These are phyloP conservation scores for Leptopilina myrica DNA, from an alignment of 2,888 invertebrate genomes.

Conservation along the genomic window DNA sequence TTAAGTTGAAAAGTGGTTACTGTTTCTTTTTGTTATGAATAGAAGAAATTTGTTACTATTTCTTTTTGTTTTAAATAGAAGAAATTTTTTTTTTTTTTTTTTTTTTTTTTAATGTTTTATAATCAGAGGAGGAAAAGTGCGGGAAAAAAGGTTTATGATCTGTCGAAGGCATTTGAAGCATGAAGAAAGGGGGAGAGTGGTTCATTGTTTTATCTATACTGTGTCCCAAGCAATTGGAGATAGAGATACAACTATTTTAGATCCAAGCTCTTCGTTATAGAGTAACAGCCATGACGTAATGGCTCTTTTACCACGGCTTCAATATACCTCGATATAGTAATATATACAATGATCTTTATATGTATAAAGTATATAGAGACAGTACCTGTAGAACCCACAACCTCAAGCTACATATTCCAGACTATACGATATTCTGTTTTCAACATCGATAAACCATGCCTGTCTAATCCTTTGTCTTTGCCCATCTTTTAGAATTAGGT, in stretches of 20 bases:
- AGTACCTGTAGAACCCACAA: background rate
- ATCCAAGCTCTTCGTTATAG: background rate
- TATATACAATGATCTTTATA: too few species aligned
- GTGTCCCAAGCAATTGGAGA: slow-evolving; percentile 16
- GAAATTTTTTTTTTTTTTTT: too few species aligned
- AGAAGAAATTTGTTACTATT: too few species aligned
- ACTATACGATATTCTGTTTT: slow-evolving; percentile 20
- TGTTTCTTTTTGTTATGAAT: too few species aligned
- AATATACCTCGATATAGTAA: background rate
- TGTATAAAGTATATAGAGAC: too few species aligned
- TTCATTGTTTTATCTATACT: slow-evolving; percentile 27
- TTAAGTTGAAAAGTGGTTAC: too few species aligned
- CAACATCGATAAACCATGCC: slow-evolving; percentile 16
- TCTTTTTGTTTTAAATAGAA: too few species aligned
- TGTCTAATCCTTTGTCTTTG: slow-evolving; percentile 27
- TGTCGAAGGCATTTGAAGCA: background rate
- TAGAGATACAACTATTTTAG: background rate
- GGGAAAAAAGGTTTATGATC: background rate
- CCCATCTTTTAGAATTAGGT: slow-evolving; percentile 21
- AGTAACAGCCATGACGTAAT: slow-evolving; percentile 17
- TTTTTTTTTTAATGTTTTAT: too few species aligned
- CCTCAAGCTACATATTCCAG: background rate
- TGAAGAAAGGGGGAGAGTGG: background rate
- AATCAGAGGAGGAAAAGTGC: too few species aligned
- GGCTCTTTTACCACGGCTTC: background rate